A percentile compares a stretch with the other conserved stretches of the same genome.
phyloP scores from a whole-genome alignment of 2,797 vertebrate genomes.

The Zalophus californianus region DNA sequence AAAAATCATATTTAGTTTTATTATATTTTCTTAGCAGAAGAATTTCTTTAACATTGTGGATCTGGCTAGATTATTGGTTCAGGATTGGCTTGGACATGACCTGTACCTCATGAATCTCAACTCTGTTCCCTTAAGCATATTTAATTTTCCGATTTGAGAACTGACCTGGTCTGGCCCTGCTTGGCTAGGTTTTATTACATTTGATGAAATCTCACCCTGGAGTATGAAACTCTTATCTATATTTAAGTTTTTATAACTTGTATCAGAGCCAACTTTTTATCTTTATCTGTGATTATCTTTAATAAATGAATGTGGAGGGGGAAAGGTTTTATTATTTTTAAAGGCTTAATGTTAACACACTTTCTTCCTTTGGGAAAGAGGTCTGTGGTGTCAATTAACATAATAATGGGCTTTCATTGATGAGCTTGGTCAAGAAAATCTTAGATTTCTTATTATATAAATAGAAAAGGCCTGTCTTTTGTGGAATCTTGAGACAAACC shows the following conservation, averaged over 20 bases:
- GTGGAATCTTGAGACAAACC: constrained; percentile 42
- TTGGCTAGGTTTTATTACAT: constrained; percentile 65
- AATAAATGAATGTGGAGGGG: neutral
- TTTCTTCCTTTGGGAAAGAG: neutral
- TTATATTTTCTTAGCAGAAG: constrained; percentile 37
- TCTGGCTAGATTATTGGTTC: constrained; percentile 48
- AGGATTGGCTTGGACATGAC: constrained; percentile 34
- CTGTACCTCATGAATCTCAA: constrained; percentile 57
- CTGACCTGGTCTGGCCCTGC: constrained; percentile 48
- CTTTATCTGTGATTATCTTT: constrained; percentile 65
- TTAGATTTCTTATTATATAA: neutral
- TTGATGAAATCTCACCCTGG: constrained; percentile 59
- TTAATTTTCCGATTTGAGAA: constrained; percentile 70
- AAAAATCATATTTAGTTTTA: neutral
- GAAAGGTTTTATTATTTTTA: constrained; percentile 43
- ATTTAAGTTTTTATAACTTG: constrained; percentile 70
- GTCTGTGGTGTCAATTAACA: neutral
- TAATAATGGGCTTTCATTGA: constrained; percentile 44
- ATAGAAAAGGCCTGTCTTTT: neutral
- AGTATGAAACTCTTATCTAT: constrained; percentile 50
- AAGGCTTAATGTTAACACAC: constrained; percentile 41
- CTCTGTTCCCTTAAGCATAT: constrained; percentile 58
- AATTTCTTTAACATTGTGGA: constrained; percentile 66
- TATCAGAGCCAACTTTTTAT: constrained; percentile 56
- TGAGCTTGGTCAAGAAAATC: neutral